phyloP scores from a whole-genome alignment of 1,140 invertebrate genomes.

The Rhagoletis pomonella region DNA sequence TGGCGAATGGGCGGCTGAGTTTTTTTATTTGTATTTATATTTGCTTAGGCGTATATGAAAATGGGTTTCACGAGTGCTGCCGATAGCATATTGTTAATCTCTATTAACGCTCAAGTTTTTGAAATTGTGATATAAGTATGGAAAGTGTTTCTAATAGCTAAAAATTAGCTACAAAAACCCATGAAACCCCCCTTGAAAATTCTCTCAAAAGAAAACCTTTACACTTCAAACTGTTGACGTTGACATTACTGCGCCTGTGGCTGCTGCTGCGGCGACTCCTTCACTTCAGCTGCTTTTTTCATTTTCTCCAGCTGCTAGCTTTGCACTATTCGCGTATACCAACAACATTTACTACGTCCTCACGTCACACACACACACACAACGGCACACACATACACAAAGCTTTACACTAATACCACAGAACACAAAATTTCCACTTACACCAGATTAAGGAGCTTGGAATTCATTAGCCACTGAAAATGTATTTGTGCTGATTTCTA shows the following conservation, averaged over 20 bases:
- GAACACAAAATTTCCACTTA: neutral
- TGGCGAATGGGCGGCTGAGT: neutral
- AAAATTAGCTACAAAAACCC: too few relatives aligned
- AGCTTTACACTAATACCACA: neutral
- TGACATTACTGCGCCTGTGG: neutral
- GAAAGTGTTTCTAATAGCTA: too few relatives aligned
- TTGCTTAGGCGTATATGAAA: neutral
- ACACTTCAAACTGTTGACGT: conserved; percentile 15
- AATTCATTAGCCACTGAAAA: neutral
- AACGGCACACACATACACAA: neutral
- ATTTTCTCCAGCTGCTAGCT: conserved; percentile 9
- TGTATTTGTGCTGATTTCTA: neutral
- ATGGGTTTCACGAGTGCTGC: neutral
- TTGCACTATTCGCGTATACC: conserved; percentile 17
- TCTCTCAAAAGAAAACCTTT: neutral
- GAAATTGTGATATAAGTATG: too few relatives aligned
- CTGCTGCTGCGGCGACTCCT: neutral
- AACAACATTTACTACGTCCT: conserved; percentile 45
- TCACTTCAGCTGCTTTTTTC: conserved; percentile 9
- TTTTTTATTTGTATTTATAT: neutral
- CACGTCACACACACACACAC: conserved; percentile 12
- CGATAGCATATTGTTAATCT: neutral
- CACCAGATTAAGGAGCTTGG: neutral
- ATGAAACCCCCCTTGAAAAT: too few relatives aligned
- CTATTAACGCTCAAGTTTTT: neutral